Evolutionary conservation across 2,797 vertebrate genomes (phyloP).

Genomic region (Coendou prehensilis): DNA sequence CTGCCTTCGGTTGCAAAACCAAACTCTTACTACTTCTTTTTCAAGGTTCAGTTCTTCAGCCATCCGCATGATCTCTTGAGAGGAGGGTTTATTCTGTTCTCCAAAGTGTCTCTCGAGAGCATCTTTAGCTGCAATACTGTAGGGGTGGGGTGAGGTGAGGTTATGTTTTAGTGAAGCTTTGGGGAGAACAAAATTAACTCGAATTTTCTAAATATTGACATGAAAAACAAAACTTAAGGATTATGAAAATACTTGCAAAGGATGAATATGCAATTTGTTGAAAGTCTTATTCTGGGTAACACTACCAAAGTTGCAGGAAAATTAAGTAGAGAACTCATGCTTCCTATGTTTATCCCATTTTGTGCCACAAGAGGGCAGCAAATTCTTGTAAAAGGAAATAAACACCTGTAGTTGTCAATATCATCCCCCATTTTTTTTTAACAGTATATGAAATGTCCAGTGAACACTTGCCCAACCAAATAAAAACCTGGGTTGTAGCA

Average conservation of each 20-base stretch:
- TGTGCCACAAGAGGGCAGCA: conserved; percentile 87
- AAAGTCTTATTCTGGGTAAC: background rate
- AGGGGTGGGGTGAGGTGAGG: conserved; percentile 21
- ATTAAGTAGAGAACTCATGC: fast-evolving
- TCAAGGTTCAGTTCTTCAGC: conserved; percentile 98
- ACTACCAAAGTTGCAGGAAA: background rate
- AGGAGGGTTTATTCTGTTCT: conserved; percentile 98
- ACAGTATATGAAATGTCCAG: background rate
- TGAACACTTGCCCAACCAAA: background rate
- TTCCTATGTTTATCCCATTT: conserved; percentile 43
- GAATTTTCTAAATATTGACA: background rate
- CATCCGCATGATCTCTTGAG: conserved; percentile 98
- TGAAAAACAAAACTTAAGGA: conserved; percentile 41
- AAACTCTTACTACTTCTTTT: conserved; percentile 99
- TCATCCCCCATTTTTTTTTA: background rate
- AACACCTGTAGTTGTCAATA: background rate
- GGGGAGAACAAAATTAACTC: conserved; percentile 17
- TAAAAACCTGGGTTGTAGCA: background rate
- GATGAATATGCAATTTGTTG: background rate
- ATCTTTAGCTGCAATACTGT: conserved; percentile 97
- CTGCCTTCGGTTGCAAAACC: conserved; percentile 99
- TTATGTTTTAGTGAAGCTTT: conserved; percentile 57
- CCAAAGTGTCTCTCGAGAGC: conserved; percentile 96
- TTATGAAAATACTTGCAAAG: conserved; percentile 4
- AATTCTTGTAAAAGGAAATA: conserved; percentile 61